Evolutionary conservation across 2,113 vertebrate genomes (phyloP).

Genomic region (Phalacrocorax brasilianus): DNA sequence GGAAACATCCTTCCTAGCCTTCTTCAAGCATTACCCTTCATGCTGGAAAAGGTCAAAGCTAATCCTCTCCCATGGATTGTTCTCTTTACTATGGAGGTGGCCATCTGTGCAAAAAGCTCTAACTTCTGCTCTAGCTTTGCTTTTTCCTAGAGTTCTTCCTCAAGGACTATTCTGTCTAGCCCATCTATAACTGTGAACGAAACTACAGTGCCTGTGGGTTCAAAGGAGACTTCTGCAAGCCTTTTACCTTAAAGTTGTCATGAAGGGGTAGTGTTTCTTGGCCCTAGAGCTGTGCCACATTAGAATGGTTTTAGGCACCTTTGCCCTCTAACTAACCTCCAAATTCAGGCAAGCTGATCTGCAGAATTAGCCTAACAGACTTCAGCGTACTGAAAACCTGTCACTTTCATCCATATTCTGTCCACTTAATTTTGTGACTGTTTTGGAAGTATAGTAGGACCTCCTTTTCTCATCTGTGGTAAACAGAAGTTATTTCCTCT

Average conservation of each 20-base stretch:
- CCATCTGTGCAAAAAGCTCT: constrained; percentile 59
- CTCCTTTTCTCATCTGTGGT: background rate
- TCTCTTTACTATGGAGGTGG: constrained; percentile 60
- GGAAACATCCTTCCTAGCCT: background rate
- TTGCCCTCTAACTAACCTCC: constrained; percentile 4
- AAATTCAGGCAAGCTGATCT: background rate
- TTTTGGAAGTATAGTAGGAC: background rate
- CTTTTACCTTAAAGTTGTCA: constrained; percentile 12
- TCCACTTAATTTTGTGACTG: background rate
- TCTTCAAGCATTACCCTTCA: background rate
- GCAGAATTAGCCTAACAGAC: constrained; percentile 4
- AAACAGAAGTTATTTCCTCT: background rate
- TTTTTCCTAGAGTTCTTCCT: constrained; percentile 45
- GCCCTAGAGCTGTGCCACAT: background rate
- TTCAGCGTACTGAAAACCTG: background rate
- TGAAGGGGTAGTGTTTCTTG: background rate
- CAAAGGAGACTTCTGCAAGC: constrained; percentile 34
- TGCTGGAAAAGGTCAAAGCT: constrained; percentile 57
- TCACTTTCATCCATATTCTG: background rate
- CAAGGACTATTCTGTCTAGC: constrained; percentile 41
- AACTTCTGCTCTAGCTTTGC: constrained; percentile 34
- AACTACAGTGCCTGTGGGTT: constrained; percentile 21
- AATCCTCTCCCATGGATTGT: constrained; percentile 59
- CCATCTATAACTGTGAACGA: constrained; percentile 26
- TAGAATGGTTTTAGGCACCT: background rate